phyloP scores from a whole-genome alignment of 2,888 invertebrate genomes.

The Tryphoninae sp. region DNA sequence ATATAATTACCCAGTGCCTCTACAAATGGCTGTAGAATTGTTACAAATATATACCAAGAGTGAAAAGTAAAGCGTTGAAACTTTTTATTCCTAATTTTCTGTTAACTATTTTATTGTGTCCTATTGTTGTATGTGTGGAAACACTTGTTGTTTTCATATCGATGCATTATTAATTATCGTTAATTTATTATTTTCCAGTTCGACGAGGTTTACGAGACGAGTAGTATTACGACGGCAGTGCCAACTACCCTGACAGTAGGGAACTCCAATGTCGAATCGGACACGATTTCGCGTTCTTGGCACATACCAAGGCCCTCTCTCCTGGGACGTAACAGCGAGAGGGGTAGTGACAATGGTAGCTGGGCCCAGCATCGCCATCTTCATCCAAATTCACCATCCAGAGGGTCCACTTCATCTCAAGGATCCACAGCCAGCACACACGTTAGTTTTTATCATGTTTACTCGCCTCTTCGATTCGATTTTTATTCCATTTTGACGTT shows the following conservation, averaged over 20 bases:
- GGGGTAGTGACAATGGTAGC: conserved; percentile 76
- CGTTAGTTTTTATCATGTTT: conserved; percentile 82
- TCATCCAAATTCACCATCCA: conserved; percentile 78
- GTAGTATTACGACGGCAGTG: conserved; percentile 68
- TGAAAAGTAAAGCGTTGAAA: no score
- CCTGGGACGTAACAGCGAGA: conserved; percentile 78
- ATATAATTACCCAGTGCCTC: no score
- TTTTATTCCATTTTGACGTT: neutral
- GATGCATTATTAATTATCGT: conserved; percentile 57
- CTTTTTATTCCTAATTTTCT: no score
- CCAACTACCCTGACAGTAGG: conserved; percentile 54
- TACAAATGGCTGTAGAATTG: no score
- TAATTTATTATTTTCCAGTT: conserved; percentile 69
- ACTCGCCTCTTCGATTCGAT: neutral
- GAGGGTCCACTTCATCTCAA: conserved; percentile 85
- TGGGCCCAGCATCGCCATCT: conserved; percentile 74
- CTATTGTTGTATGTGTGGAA: no score
- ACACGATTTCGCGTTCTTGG: conserved; percentile 83
- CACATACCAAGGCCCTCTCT: conserved; percentile 93
- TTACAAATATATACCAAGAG: no score
- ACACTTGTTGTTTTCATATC: conserved; percentile 50
- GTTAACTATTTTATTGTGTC: no score
- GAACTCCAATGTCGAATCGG: conserved; percentile 50
- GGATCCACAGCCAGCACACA: conserved; percentile 90
- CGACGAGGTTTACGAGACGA: conserved; percentile 70